A percentile compares a stretch with the other conserved stretches of the same genome.
phyloP scores from a whole-genome alignment of 2,113 vertebrate genomes.

The Pangasianodon hypophthalmus region DNA sequence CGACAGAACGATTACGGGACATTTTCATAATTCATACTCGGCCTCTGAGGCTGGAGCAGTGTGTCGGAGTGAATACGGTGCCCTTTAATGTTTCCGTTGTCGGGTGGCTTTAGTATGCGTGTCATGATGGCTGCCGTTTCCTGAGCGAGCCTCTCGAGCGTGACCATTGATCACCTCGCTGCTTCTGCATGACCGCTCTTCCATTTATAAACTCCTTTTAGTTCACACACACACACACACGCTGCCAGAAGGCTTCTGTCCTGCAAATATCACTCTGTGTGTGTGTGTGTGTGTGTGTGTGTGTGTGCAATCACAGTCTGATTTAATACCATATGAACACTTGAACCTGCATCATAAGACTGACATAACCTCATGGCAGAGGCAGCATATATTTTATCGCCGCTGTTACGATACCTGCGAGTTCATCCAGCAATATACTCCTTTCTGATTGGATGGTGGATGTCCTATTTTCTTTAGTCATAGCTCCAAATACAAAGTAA shows the following conservation, averaged over 20 bases:
- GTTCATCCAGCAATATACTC: not conserved
- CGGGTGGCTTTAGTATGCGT: slow-evolving; percentile 39
- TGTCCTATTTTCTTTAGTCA: not conserved
- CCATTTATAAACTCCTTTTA: slow-evolving; percentile 50
- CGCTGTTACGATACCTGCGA: not conserved
- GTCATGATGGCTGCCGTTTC: slow-evolving; percentile 38
- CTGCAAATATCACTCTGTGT: not conserved
- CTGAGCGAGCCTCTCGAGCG: slow-evolving; percentile 25
- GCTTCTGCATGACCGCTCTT: slow-evolving; percentile 49
- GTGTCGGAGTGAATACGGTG: slow-evolving; percentile 24
- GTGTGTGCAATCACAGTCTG: not conserved
- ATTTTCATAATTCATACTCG: slow-evolving; percentile 26
- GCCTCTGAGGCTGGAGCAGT: not conserved
- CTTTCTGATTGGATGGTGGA: not conserved
- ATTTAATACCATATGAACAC: not conserved
- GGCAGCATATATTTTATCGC: not conserved
- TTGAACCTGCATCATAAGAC: not conserved
- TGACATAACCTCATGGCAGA: not conserved
- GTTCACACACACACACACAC: not conserved
- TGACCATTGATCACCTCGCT: slow-evolving; percentile 58
- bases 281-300: slow-evolving; percentile 4
- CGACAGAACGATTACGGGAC: slow-evolving; percentile 16
- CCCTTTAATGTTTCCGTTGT: slow-evolving; percentile 25
- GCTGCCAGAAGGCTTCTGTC: not conserved
- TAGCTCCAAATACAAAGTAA: not conserved